A percentile compares a stretch with the other conserved stretches of the same genome.
These are phyloP conservation scores for Tenthredo livida DNA, from an alignment of 2,888 invertebrate species.

Conservation along the genomic window DNA sequence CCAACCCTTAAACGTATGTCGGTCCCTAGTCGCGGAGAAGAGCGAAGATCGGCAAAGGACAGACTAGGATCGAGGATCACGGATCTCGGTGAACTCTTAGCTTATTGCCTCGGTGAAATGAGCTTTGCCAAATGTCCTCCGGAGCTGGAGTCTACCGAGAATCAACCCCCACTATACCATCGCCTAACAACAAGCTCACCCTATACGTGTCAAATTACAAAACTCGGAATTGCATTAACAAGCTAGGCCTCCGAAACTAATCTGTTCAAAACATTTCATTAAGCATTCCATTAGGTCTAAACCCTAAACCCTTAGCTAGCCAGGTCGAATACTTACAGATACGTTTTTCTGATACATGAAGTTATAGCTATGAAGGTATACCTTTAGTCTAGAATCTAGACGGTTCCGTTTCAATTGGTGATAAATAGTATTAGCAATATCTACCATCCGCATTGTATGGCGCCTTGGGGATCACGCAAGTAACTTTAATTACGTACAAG, in stretches of 20 bases:
- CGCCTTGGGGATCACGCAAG: not conserved
- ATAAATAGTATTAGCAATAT: too few species aligned
- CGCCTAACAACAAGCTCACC: not conserved
- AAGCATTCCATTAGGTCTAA: not conserved
- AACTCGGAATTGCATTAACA: constrained; percentile 39
- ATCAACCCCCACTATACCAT: not conserved
- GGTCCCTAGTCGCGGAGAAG: not conserved
- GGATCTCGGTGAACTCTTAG: constrained; percentile 34
- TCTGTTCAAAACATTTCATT: constrained; percentile 31
- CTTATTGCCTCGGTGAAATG: constrained; percentile 42
- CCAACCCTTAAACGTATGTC: not conserved
- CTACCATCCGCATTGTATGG: too few species aligned
- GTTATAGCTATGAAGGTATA: not conserved
- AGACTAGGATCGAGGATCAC: constrained; percentile 13
- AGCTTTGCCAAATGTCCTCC: constrained; percentile 12
- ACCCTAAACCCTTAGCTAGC: not conserved
- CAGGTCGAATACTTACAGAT: not conserved
- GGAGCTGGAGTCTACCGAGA: not conserved
- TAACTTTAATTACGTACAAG: not conserved
- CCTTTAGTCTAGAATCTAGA: too few species aligned
- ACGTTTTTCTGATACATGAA: not conserved
- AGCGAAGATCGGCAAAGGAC: not conserved
- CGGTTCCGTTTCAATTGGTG: too few species aligned
- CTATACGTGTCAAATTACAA: constrained; percentile 41
- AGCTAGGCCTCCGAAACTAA: constrained; percentile 2